These are phyloP conservation scores for Drosophila infuscata DNA, from an alignment of 2,888 invertebrate species.

Conservation along the genomic window DNA sequence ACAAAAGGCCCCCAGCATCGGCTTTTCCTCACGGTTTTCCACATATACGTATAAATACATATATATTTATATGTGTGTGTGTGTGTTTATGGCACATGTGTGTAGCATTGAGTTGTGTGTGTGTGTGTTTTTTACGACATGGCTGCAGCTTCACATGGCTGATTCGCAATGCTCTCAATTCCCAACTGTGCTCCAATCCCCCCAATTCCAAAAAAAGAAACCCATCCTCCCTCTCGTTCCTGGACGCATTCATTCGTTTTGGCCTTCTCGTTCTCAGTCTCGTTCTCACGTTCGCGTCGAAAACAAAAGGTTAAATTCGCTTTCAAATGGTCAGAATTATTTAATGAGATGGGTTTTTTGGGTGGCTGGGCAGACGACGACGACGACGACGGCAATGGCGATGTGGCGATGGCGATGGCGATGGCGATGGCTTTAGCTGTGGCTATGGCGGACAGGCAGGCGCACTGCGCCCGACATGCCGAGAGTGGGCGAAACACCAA, in stretches of 20 bases:
- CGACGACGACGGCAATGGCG: slow-evolving; percentile 5
- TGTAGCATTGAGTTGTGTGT: slow-evolving; percentile 33
- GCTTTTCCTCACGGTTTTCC: slow-evolving; percentile 42
- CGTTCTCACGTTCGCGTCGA: slow-evolving; percentile 46
- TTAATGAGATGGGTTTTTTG: slow-evolving; percentile 74
- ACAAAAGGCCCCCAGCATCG: slow-evolving; percentile 60
- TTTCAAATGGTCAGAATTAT: slow-evolving; percentile 84
- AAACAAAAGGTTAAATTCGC: slow-evolving; percentile 83
- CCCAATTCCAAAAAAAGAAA: neutral
- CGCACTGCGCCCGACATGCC: slow-evolving; percentile 60
- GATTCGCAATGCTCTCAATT: slow-evolving; percentile 47
- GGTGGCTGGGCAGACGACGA: slow-evolving; percentile 43
- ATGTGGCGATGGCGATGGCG: slow-evolving; percentile 50
- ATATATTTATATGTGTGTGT: neutral
- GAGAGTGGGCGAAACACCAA: slow-evolving; percentile 64
- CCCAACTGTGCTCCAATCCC: slow-evolving; percentile 10
- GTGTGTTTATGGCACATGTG: slow-evolving; percentile 34
- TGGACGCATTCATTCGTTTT: slow-evolving; percentile 8
- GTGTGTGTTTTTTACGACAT: slow-evolving; percentile 22
- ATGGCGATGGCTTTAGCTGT: slow-evolving; percentile 6
- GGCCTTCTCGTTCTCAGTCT: slow-evolving; percentile 5
- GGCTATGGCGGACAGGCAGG: slow-evolving; percentile 76
- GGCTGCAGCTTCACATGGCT: slow-evolving; percentile 57
- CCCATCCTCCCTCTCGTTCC: slow-evolving; percentile 2
- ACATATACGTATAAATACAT: slow-evolving; percentile 2